These are phyloP conservation scores for Oxyteleia sp. DNA, from an alignment of 2,888 invertebrate species.

Conservation along the genomic window DNA sequence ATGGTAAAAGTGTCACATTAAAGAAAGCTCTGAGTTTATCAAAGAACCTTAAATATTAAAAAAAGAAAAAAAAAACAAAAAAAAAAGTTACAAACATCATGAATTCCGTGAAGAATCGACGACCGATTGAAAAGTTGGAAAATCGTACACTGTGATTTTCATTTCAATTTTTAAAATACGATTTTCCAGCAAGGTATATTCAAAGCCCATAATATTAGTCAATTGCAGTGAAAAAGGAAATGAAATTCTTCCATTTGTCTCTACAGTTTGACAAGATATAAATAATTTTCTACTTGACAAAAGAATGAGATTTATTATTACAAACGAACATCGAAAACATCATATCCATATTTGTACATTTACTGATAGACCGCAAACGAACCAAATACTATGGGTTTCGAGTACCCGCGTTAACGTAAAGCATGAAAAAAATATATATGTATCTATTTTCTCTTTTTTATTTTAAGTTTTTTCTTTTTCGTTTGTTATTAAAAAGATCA, in stretches of 20 bases:
- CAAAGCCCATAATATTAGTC: constrained; percentile 60
- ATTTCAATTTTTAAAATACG: constrained; percentile 13
- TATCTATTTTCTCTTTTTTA: no score
- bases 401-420: constrained; percentile 40
- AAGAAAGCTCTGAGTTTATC: constrained; percentile 14
- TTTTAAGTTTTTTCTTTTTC: no score
- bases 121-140: constrained; percentile 17
- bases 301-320: no score
- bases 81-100: no score
- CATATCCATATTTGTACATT: constrained; percentile 50
- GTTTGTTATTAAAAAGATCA: constrained; percentile 50
- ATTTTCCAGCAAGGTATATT: constrained; percentile 50
- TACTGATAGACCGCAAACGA: constrained; percentile 7
- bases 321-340: constrained; percentile 41
- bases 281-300: no score
- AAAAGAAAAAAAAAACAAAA: no score
- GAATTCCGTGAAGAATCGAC: constrained; percentile 7
- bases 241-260: background rate
- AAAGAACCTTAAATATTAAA: constrained; percentile 23
- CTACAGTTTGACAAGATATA: no score
- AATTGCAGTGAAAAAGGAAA: background rate
- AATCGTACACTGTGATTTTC: constrained; percentile 28
- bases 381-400: constrained; percentile 58
- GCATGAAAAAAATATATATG: no score
- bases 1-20: constrained; percentile 51